Evolutionary conservation across 2,888 invertebrate genomes (phyloP), one percentile per base, ranked within the genome.

Genomic region (Stomorhina lunata): DNA sequence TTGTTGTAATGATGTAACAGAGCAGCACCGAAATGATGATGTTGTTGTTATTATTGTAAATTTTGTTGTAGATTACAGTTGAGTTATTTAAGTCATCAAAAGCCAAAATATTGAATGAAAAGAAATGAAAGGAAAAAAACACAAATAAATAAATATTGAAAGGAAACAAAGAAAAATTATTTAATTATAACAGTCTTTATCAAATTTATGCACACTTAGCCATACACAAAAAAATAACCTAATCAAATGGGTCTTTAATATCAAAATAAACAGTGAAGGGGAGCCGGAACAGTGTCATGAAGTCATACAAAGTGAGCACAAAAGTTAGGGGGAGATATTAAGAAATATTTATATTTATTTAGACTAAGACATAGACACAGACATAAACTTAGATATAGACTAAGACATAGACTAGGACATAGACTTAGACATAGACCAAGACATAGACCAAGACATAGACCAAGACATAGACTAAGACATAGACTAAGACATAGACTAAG

Each of bases 31-130:
- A 17, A 34, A 45, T 37, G n/a, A 71, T 71, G 40, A 57, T 50
- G 25, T 76, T 71, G 10, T 61, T 68, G 22, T 45, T 53, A n/a
- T 27, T 45, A 32, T 55, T n/a, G n/a, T n/a, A n/a, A n/a, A 9
- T 4, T 10, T 25, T n/a, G n/a, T 20, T 48, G 9, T 65, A n/a
- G 12, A 20, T 34, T 34, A 20, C 1, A 6, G 57, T 71, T 55
- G 63, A 65, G 29, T 78, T 69, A 53, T 78, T 77, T 25, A 22
- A 77, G 50, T 57, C 63, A 71, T 66, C 59, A 43, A 32, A 61
- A 32, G 32, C 20, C 61, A 27, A 29, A 55, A 29, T 37, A 59
- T 48, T 40, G 34, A 25, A 6, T 25, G 34, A 15, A 66, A 57
- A 53, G 22, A 48, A 25, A 48, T 2, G 3, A 45, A 15, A 45